A percentile compares a stretch with the other conserved stretches of the same genome.
These are phyloP conservation scores for Lobophora halterata DNA, from an alignment of 2,888 invertebrate species.

Conservation along the genomic window DNA sequence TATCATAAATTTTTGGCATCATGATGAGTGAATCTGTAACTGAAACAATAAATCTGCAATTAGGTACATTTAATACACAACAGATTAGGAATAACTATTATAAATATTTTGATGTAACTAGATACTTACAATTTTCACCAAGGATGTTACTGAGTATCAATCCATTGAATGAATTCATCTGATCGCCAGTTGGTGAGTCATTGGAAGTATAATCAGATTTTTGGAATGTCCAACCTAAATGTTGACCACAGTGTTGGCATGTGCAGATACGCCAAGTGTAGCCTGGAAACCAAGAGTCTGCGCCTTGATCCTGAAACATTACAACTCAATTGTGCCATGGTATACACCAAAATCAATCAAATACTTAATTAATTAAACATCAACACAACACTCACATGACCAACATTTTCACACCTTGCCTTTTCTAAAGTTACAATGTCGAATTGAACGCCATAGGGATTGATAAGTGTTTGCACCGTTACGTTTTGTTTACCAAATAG, in stretches of 20 bases:
- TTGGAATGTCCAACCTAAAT: slow-evolving; percentile 83
- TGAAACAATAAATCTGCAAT: slow-evolving; percentile 47
- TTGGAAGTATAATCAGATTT: slow-evolving; percentile 46
- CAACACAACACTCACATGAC: slow-evolving; percentile 58
- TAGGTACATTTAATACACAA: slow-evolving; percentile 1
- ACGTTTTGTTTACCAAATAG: slow-evolving; percentile 77
- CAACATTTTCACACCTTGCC: slow-evolving; percentile 77
- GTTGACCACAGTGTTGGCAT: slow-evolving; percentile 82
- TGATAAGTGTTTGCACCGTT: slow-evolving; percentile 78
- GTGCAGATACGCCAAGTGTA: slow-evolving; percentile 83
- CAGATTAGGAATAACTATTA: neutral
- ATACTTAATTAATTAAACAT: neutral
- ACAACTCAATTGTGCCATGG: no score
- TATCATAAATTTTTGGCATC: slow-evolving; percentile 74
- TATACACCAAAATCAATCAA: no score
- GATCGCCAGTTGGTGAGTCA: slow-evolving; percentile 36
- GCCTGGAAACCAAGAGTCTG: slow-evolving; percentile 84
- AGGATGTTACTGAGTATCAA: slow-evolving; percentile 68
- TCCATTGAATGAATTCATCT: slow-evolving; percentile 62
- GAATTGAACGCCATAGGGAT: slow-evolving; percentile 79
- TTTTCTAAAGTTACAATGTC: slow-evolving; percentile 75
- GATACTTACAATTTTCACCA: slow-evolving; percentile 73
- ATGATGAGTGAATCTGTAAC: slow-evolving; percentile 80
- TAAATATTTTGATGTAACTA: slow-evolving; percentile 1
- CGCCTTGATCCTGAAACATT: slow-evolving; percentile 73